A percentile compares a stretch with the other conserved stretches of the same genome.
Conservation (phyloP, 1,140 invertebrate genomes). For the Trinorchestia longiramus region DNA sequence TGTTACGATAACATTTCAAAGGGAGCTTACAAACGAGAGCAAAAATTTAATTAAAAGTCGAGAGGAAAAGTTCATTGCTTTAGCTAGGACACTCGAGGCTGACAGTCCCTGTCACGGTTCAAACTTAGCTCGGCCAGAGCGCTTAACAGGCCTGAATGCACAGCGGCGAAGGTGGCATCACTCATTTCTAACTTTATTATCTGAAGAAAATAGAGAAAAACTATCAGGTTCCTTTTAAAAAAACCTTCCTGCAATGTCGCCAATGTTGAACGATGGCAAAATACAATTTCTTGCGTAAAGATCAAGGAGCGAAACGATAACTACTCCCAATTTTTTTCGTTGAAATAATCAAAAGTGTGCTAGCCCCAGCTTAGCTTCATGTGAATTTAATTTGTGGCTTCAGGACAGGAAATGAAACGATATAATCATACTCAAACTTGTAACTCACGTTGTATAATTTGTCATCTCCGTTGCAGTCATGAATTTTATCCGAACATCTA, state of each 20-base stretch:
- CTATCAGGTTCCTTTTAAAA: not conserved
- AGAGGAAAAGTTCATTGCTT: not conserved
- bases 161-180: not conserved
- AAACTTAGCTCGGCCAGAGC: not conserved
- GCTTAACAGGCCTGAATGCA: not conserved
- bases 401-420: no score
- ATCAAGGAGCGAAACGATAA: no score
- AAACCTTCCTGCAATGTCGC: not conserved
- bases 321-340: no score
- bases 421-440: no score
- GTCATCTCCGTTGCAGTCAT: no score
- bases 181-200: not conserved
- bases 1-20: not conserved
- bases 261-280: no score
- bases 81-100: not conserved
- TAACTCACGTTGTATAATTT: no score
- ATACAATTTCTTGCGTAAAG: no score
- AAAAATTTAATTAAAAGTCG: constrained; percentile 31
- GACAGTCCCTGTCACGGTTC: not conserved
- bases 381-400: no score
- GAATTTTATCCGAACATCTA: no score
- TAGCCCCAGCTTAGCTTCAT: no score
- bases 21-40: not conserved
- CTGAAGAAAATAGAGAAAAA: not conserved
- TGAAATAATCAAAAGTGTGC: no score